phyloP scores from a whole-genome alignment of 1,140 invertebrate species.

The Caenorhabditis brenneri region DNA sequence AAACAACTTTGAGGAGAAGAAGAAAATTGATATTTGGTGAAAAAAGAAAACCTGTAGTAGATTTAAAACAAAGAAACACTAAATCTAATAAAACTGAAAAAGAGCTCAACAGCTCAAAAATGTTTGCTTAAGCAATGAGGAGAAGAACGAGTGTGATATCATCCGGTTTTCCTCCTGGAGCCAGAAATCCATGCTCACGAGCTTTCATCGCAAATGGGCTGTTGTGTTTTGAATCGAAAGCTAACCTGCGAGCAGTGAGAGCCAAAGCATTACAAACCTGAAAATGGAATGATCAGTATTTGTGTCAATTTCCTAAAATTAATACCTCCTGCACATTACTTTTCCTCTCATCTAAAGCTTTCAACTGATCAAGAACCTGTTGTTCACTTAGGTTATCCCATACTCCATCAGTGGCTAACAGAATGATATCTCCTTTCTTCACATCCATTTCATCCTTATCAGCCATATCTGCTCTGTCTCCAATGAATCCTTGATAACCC shows the following conservation, averaged over 20 bases:
- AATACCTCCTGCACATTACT: constrained; percentile 78
- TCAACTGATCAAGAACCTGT: constrained; percentile 82
- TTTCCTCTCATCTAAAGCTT: constrained; percentile 53
- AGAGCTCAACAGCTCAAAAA: not conserved
- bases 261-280: constrained; percentile 85
- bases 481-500: constrained; percentile 71
- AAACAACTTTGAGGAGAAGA: not conserved
- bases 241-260: constrained; percentile 87
- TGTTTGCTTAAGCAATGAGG: constrained; percentile 55
- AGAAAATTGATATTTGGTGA: constrained; percentile 41
- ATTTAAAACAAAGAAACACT: not conserved
- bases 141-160: constrained; percentile 91
- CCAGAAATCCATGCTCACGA: constrained; percentile 86
- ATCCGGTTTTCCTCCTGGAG: constrained; percentile 75
- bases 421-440: constrained; percentile 90
- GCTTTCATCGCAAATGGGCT: constrained; percentile 93
- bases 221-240: constrained; percentile 89
- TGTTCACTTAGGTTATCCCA: constrained; percentile 95
- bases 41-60: not conserved
- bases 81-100: not conserved
- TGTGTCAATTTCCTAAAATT: not conserved
- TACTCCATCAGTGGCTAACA: constrained; percentile 93
- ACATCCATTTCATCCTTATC: constrained; percentile 88
- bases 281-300: not conserved
- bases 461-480: constrained; percentile 83